These are phyloP conservation scores for Hetaerina americana DNA, from an alignment of 1,140 invertebrate genomes.

Conservation along the genomic window DNA sequence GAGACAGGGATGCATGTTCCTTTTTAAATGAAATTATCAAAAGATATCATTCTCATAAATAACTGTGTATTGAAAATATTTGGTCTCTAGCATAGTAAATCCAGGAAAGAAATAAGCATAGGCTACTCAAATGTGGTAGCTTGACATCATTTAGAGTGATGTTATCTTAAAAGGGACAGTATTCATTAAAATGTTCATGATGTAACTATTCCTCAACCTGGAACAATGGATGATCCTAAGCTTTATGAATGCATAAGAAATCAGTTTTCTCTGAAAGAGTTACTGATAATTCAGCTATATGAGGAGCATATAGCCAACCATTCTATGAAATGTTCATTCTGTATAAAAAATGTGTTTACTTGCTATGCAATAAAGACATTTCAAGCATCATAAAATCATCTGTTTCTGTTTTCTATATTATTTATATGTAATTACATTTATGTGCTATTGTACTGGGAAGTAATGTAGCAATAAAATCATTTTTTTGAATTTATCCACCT, in stretches of 20 bases:
- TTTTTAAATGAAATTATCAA: neutral
- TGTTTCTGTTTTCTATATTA: too few species aligned
- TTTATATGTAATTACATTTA: too few species aligned
- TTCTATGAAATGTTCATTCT: neutral
- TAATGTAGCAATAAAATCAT: too few species aligned
- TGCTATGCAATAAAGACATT: neutral
- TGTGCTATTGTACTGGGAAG: too few species aligned
- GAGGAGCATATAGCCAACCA: neutral
- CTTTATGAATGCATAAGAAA: neutral
- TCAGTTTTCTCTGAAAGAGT: neutral
- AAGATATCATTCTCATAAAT: neutral
- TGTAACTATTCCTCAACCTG: neutral
- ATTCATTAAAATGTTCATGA: neutral
- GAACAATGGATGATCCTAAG: neutral
- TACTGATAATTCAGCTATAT: neutral
- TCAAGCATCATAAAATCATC: neutral
- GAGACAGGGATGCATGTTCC: neutral
- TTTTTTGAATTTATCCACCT: too few species aligned
- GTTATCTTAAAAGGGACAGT: neutral
- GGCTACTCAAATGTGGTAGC: neutral
- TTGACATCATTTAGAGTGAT: neutral
- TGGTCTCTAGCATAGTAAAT: neutral
- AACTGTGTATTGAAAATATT: neutral
- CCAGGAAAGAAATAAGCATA: neutral
- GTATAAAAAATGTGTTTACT: slow-evolving; percentile 1